phyloP scores from a whole-genome alignment of 2,113 vertebrate species.

The Donacobius atricapilla region DNA sequence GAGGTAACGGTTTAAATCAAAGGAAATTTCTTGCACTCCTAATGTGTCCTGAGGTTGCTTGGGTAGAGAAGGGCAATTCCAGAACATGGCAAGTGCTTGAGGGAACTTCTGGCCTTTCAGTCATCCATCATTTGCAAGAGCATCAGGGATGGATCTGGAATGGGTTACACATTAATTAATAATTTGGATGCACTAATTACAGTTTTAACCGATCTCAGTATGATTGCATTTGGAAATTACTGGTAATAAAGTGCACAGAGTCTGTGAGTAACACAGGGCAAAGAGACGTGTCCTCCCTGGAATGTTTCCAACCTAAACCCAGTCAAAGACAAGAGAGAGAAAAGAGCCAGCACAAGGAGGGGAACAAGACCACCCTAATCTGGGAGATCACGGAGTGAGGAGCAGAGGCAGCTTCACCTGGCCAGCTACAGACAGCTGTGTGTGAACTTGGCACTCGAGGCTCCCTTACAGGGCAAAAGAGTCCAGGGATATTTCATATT shows the following conservation, averaged over 20 bases:
- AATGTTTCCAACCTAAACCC: not conserved
- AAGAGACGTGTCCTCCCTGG: fast-evolving
- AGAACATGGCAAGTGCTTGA: not conserved
- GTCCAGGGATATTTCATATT: not conserved
- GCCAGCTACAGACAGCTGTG: not conserved
- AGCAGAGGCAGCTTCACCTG: not conserved
- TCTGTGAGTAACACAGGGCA: not conserved
- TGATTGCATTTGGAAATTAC: not conserved
- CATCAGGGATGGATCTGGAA: not conserved
- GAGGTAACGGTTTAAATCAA: not conserved
- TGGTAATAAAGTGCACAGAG: not conserved
- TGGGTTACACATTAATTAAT: not conserved
- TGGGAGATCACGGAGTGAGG: not conserved
- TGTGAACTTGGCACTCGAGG: not conserved
- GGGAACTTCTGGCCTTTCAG: not conserved
- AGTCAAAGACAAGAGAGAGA: not conserved
- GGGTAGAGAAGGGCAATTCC: not conserved
- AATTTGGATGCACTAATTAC: not conserved
- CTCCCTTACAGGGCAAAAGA: not conserved
- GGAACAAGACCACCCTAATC: not conserved
- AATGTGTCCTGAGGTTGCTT: not conserved
- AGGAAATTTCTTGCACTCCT: not conserved
- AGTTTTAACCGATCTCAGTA: not conserved
- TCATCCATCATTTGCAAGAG: not conserved
- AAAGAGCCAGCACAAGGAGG: not conserved